Evolutionary conservation across 2,797 vertebrate species (phyloP), one percentile per base, ranked within the genome.

Genomic region (Acanthopagrus latus): DNA sequence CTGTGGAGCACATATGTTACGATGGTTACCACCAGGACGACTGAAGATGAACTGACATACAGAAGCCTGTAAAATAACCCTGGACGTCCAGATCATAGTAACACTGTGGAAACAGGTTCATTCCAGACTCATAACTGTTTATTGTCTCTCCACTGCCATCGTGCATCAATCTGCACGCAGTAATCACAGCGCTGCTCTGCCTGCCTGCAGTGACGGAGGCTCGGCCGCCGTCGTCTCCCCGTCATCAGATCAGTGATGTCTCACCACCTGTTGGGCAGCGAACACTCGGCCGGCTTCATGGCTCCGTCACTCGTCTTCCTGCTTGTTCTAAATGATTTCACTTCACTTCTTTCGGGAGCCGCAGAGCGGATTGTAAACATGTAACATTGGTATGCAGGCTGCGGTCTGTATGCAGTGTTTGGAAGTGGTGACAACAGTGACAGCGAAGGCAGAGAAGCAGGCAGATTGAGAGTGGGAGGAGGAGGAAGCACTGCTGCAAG

Each of bases 301-400:
- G 20, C 50, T 46, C 29, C 1, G 21, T 52, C 41, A 21, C 25
- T 4, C 16, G 18, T 25, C 41, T 44, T 7, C 2, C n/a, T 29
- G 20, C 10, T 41, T 11, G 20, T 18, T 44, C 64, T 23, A 1
- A 54, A 46, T 56, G 0, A 17, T 33, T 48, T 59, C 2, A 8
- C 23, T 56, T 50, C 0, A 18, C 25, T 52, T 38, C 5, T 52
- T 20, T 0, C n/a, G 2, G 21, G 18, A 21, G 33, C 47, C 14
- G 55, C 6, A 48, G 56, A 59, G 52, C 16, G 3, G 5, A 43
- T 38, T 18, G 48, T 21, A 47, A 68, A 16, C 62, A 65, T 47
- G 59, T 57, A 29, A 25, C 48, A 66, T 81, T 64, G 83, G 81
- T 62, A 73, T 76, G 82, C 80, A 83, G 58, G 57, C 68, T 46